phyloP scores from a whole-genome alignment of 2,797 vertebrate species.

The Limnodromus scolopaceus region DNA sequence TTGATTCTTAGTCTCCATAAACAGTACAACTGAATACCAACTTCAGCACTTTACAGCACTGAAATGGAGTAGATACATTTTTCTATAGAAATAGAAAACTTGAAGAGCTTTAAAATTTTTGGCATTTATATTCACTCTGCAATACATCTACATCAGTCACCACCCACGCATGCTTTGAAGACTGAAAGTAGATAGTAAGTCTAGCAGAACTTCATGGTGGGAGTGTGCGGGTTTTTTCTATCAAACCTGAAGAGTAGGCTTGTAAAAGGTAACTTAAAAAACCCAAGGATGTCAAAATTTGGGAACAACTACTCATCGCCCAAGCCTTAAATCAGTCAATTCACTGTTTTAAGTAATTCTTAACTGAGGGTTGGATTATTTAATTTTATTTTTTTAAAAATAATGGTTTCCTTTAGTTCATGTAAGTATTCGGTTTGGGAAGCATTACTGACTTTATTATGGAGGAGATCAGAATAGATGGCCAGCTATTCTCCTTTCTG shows the following conservation, averaged over 20 bases:
- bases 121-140: not conserved
- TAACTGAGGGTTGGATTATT: not conserved
- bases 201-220: constrained; percentile 41
- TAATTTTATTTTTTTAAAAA: not conserved
- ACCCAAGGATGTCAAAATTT: not conserved
- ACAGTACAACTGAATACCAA: not conserved
- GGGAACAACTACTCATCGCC: not conserved
- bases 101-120: constrained; percentile 39
- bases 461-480: not conserved
- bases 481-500: not conserved
- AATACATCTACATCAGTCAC: constrained; percentile 50
- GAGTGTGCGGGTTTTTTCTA: constrained; percentile 20
- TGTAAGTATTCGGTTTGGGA: not conserved
- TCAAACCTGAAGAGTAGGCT: not conserved
- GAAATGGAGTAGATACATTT: not conserved
- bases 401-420: not conserved
- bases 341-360: not conserved
- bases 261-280: constrained; percentile 3
- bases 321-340: not conserved
- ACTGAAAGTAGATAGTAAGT: constrained; percentile 45
- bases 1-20: not conserved
- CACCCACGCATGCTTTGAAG: constrained; percentile 50
- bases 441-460: not conserved
- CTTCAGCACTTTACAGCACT: not conserved
- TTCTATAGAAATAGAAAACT: constrained; percentile 5